Base-by-base conservation (phyloP, 2,797 vertebrate species). In the Chaetodon trifasciatus region DNA sequence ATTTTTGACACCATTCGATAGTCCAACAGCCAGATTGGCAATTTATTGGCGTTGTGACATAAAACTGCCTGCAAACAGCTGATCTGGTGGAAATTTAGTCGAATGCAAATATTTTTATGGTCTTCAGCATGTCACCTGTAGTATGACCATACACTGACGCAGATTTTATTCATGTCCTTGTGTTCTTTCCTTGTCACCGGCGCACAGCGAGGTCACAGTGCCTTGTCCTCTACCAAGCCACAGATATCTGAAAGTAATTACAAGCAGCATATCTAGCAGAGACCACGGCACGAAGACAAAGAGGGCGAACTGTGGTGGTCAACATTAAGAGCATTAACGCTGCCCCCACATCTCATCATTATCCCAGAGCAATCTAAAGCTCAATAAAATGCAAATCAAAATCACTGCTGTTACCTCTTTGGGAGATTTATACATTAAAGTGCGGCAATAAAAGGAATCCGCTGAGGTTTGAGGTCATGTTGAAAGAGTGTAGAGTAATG, bases 371-470 rank as follows among this genome's bases (percentile, higher is more conserved):
- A 84, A 86, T 91, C 83, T 79, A 66, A 85, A 90, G 76, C 86
- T 85, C 88, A 86, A 93, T 91, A 89, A 92, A 91, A 92, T 90
- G 92, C 86, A 79, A 91, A 91, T 92, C 81, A 85, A 86, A 89
- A 82, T 86, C 78, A 72, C 75, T n/a, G 58, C 69, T 37, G 69
- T 63, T 84, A 83, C 63, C 81, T 89, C 90, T 82, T 86, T 10
- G 2, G 74, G 85, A 90, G 86, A 89, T 90, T 92, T 91, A 88
- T 92, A 92, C 86, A 83, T 88, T 85, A 91, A 91, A 91, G 88
- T 81, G 85, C 55, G 23, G 89, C 86, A 86, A 85, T 93, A 88
- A 93, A 92, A 80, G 66, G 79, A 74, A 76, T 77, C 66, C 73
- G 6, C 65, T 32, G 70, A 84, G 90, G 70, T 88, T 87, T 78